phyloP scores from a whole-genome alignment of 2,888 invertebrate species.

The Magallana nippona region DNA sequence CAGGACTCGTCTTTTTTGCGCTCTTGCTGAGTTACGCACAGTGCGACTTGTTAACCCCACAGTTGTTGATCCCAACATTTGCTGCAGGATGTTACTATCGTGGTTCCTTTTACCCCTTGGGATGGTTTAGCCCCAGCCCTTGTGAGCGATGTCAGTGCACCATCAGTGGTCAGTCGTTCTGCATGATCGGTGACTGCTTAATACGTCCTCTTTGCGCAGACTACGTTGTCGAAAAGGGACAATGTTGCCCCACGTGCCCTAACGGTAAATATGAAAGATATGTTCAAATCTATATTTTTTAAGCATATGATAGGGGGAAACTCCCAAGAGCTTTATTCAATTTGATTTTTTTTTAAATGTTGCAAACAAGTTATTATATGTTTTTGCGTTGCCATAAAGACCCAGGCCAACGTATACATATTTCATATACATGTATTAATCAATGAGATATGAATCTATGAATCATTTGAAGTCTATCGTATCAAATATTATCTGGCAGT shows the following conservation, averaged over 20 bases:
- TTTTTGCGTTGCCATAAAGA: too few species aligned
- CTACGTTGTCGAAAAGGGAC: constrained; percentile 53
- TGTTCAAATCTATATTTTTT: too few species aligned
- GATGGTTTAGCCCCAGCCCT: constrained; percentile 21
- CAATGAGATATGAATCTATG: too few species aligned
- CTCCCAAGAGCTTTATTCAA: too few species aligned
- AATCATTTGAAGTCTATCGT: too few species aligned
- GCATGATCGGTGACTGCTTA: constrained; percentile 58
- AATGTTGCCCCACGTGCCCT: constrained; percentile 59
- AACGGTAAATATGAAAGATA: constrained; percentile 60
- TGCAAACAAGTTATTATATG: too few species aligned
- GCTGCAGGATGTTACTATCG: constrained; percentile 18
- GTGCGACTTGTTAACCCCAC: background rate
- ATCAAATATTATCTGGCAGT: too few species aligned
- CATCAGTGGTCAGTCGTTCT: constrained; percentile 45
- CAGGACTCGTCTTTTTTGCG: background rate
- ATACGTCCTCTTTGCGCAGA: constrained; percentile 59
- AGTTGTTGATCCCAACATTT: background rate
- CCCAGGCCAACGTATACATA: too few species aligned
- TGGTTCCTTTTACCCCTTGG: constrained; percentile 34
- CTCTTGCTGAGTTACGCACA: background rate
- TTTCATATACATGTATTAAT: too few species aligned
- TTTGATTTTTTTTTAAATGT: too few species aligned
- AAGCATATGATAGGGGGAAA: too few species aligned
- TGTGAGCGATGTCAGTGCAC: constrained; percentile 42